These are phyloP conservation scores for Scolopax bukidnonensis DNA, from an alignment of 2,797 vertebrate genomes.

Conservation along the genomic window DNA sequence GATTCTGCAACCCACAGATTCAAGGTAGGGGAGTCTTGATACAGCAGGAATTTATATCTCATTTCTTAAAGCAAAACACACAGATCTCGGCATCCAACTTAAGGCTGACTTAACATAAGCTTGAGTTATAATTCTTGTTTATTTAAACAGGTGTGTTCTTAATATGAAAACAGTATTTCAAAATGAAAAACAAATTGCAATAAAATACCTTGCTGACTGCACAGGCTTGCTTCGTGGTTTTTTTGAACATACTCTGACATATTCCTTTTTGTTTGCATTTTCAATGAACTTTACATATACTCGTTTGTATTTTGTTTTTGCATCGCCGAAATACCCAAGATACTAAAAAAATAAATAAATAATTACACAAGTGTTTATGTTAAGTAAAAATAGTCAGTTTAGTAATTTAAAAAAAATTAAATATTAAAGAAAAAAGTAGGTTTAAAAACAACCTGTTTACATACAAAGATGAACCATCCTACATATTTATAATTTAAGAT, in stretches of 20 bases:
- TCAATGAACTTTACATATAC: constrained; percentile 98
- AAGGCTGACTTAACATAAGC: not conserved
- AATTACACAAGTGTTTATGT: not conserved
- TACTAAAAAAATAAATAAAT: constrained; percentile 79
- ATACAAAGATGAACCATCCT: not conserved
- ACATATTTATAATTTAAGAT: not conserved
- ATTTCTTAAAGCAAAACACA: not conserved
- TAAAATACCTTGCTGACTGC: constrained; percentile 88
- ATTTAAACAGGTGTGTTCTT: not conserved
- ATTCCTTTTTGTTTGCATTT: constrained; percentile 98
- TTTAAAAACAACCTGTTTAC: not conserved
- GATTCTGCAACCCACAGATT: not conserved
- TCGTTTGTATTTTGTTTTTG: constrained; percentile 95
- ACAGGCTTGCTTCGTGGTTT: constrained; percentile 93
- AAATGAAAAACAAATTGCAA: constrained; percentile 16
- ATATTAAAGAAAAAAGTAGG: not conserved
- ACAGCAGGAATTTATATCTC: not conserved
- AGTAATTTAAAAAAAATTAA: not conserved
- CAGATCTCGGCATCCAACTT: not conserved
- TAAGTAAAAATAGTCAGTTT: not conserved
- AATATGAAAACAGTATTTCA: not conserved
- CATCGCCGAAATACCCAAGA: constrained; percentile 97
- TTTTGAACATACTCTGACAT: constrained; percentile 94
- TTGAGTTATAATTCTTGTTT: not conserved
- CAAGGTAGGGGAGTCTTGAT: not conserved